Conservation (phyloP, 2,888 invertebrate species). For the Cantharis nigra region DNA sequence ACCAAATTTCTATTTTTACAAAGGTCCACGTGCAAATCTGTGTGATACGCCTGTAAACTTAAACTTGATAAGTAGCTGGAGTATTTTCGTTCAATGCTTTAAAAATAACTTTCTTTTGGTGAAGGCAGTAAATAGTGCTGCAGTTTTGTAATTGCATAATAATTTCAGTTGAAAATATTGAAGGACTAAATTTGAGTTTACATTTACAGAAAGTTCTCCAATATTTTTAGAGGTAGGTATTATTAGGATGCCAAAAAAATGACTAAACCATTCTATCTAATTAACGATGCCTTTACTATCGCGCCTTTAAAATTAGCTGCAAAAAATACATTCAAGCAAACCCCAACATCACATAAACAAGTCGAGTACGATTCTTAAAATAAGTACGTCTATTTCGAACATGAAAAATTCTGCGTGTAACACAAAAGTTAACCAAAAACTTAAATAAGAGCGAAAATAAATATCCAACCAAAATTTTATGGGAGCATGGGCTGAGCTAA, state of each 20-base stretch:
- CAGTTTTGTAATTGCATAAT: not conserved
- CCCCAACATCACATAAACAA: slow-evolving; percentile 17
- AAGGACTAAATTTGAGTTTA: not conserved
- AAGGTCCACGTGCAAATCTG: slow-evolving; percentile 26
- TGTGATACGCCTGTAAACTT: slow-evolving; percentile 19
- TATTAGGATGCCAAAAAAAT: not conserved
- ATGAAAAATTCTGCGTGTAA: slow-evolving; percentile 33
- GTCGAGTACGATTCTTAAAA: slow-evolving; percentile 35
- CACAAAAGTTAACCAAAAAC: not conserved
- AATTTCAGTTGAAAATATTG: not conserved
- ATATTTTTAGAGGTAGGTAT: not conserved
- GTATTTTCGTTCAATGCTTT: not conserved
- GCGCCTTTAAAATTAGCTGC: slow-evolving; percentile 25
- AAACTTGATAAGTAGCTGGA: slow-evolving; percentile 17
- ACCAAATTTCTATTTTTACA: slow-evolving; percentile 31
- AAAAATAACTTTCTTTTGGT: not conserved
- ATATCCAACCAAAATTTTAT: not conserved
- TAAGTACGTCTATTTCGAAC: slow-evolving; percentile 37
- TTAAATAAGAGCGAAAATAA: not conserved
- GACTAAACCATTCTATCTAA: not conserved
- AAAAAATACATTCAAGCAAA: slow-evolving; percentile 18
- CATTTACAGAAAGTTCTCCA: not conserved
- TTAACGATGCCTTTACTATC: slow-evolving; percentile 13
- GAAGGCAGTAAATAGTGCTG: not conserved
- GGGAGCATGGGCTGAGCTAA: not conserved